Evolutionary conservation across 2,797 vertebrate genomes (phyloP), one percentile per base, ranked within the genome.

Genomic region (Halcyon chelicuti): DNA sequence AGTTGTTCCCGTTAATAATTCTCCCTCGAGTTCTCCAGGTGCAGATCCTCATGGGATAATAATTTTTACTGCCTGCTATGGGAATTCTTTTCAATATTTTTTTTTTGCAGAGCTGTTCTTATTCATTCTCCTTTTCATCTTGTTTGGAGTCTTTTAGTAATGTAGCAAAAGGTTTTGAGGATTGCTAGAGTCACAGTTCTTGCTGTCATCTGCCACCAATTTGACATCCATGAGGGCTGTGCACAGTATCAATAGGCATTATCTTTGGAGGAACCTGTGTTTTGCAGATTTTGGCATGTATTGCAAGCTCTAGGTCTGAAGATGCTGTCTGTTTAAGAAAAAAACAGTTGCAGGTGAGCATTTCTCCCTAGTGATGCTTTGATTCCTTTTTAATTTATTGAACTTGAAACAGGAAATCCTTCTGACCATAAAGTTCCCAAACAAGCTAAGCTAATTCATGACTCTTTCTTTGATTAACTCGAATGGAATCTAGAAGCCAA

Each of bases 241-340:
- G 31, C 82, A 51, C 7, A 39, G 37, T 74, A 37, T 86, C 57
- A 62, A 10, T 52, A 58, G n/a, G n/a, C 52, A 46, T 44, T 35
- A 0, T 57, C 26, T 88, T 82, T 85, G 82, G 74, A 70, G 77
- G 51, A 84, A 20, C 58, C 35, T 3, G 18, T 52, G 37, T 86
- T 86, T 93, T 61, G 63, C 71, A 95, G 65, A 52, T 88, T 84
- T 84, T 81, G 76, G n/a, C 58, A 63, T 39, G 54, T 87, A 58
- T 25, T 89, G 51, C 80, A 92, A 82, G 44, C n/a, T 70, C 7
- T 44, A 46, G 7, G 47, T 90, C 37, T 89, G 83, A 92, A 87
- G 84, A 92, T 89, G 26, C 39, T 33, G 37, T 1, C 44, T 86
- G 35, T 61, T 94, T 76, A 79, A 90, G 86, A 78, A 68, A 91